These are phyloP conservation scores for Micrasema minimum DNA, from an alignment of 1,140 invertebrate genomes.

Conservation along the genomic window DNA sequence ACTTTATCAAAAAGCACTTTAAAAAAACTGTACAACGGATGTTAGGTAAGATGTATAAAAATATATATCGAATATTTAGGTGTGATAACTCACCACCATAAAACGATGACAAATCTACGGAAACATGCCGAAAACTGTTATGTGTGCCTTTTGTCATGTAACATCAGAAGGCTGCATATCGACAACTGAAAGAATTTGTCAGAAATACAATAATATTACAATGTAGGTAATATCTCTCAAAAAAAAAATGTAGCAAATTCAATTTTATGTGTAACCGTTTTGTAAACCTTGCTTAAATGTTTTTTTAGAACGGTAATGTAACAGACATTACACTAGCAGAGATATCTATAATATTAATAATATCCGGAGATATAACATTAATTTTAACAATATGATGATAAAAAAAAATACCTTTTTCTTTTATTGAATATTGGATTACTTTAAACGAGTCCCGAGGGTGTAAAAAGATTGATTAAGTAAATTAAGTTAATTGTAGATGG, in stretches of 20 bases:
- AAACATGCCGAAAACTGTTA: conserved; percentile 29
- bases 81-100: conserved; percentile 11
- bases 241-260: not conserved
- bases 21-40: not conserved
- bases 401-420: too few species aligned
- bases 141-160: conserved; percentile 26
- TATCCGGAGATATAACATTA: too few species aligned
- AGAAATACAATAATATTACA: not conserved
- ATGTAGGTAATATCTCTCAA: not conserved
- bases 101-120: conserved; percentile 28
- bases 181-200: conserved; percentile 10
- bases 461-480: too few species aligned
- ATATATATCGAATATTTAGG: not conserved
- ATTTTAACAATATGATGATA: too few species aligned
- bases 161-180: conserved; percentile 20
- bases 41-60: not conserved
- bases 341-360: too few species aligned
- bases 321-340: not conserved
- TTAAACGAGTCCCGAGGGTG: too few species aligned
- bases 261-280: not conserved
- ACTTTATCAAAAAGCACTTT: not conserved
- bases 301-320: not conserved
- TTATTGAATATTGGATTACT: too few species aligned
- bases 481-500: too few species aligned
- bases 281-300: not conserved